phyloP scores from a whole-genome alignment of 2,888 invertebrate genomes.

The Camponotus fellah region DNA sequence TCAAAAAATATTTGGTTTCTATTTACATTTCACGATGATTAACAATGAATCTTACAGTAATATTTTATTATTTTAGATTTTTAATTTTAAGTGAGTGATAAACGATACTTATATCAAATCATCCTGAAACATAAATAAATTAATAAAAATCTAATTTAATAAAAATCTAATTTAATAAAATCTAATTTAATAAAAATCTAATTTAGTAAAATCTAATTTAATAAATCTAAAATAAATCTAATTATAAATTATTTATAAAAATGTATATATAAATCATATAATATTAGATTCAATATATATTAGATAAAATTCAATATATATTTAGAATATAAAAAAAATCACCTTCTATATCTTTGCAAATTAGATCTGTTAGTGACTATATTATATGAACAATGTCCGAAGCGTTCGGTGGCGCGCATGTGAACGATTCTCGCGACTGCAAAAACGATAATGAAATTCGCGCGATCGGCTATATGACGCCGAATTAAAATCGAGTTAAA shows the following conservation, averaged over 20 bases:
- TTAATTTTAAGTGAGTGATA: background rate
- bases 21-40: background rate
- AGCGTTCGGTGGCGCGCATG: background rate
- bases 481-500: constrained; percentile 79
- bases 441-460: constrained; percentile 53
- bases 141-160: background rate
- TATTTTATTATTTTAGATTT: background rate
- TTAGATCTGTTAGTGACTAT: background rate
- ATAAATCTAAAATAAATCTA: too few species aligned
- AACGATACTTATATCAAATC: background rate
- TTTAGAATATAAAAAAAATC: background rate
- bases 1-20: background rate
- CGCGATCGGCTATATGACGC: constrained; percentile 26
- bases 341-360: background rate
- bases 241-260: too few species aligned
- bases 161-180: too few species aligned
- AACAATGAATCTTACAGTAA: background rate
- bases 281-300: too few species aligned
- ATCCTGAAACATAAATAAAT: background rate
- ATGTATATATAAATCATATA: too few species aligned
- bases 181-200: too few species aligned
- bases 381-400: background rate
- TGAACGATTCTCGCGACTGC: constrained; percentile 37
- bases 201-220: too few species aligned
- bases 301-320: constrained; percentile 1